Percentiles rank a stretch among this genome's conserved stretches.
Conservation (phyloP, 92 coral and sea anemone genomes). For the Palythoa grandis region DNA sequence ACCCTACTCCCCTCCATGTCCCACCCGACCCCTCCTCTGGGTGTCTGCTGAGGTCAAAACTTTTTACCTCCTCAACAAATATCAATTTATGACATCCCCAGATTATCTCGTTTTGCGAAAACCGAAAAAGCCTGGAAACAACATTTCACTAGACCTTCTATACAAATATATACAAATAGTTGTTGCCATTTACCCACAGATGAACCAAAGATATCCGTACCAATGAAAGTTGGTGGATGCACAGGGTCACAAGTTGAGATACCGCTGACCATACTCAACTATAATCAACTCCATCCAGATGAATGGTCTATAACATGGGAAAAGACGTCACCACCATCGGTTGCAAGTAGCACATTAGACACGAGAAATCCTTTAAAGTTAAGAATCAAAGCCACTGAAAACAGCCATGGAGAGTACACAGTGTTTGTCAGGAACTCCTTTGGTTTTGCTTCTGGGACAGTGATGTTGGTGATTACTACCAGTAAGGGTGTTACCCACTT, state of each 20-base stretch:
- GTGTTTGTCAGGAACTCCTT: constrained; percentile 75
- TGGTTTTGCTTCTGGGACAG: constrained; percentile 72
- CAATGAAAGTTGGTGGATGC: constrained; percentile 70
- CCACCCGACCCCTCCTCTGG: too few species aligned
- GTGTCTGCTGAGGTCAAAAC: too few species aligned
- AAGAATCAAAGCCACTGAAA: constrained; percentile 31
- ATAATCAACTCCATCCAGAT: constrained; percentile 39
- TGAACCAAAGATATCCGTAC: constrained; percentile 77
- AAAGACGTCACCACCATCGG: constrained; percentile 37
- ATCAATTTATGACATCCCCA: too few species aligned
- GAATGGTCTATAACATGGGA: constrained; percentile 59
- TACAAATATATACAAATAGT: background rate
- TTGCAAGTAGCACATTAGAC: constrained; percentile 27
- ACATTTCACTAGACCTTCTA: background rate
- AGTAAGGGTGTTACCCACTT: constrained; percentile 15
- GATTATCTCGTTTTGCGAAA: too few species aligned
- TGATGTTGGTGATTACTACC: constrained; percentile 50
- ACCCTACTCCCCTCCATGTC: too few species aligned
- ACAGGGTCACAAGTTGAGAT: constrained; percentile 3
- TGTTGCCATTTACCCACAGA: constrained; percentile 30
- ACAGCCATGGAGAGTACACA: constrained; percentile 53
- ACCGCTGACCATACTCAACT: constrained; percentile 43
- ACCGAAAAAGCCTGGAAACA: too few species aligned
- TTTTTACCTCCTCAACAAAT: too few species aligned
- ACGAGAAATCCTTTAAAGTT: constrained; percentile 40